These are phyloP conservation scores for Clitarchus hookeri DNA, from an alignment of 2,888 invertebrate genomes.

Conservation along the genomic window DNA sequence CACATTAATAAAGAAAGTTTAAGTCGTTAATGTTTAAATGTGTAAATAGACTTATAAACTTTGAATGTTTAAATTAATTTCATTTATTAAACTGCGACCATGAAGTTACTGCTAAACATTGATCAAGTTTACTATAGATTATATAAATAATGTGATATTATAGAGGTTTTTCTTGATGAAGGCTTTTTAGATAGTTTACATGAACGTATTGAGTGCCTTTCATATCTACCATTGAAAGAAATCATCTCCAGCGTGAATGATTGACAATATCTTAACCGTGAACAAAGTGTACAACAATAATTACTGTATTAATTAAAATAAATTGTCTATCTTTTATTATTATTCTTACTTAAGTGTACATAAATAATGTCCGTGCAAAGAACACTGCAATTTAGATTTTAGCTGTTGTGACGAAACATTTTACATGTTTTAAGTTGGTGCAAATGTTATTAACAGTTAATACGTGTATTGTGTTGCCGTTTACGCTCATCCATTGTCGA, in stretches of 20 bases:
- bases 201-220: constrained; percentile 40
- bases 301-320: constrained; percentile 20
- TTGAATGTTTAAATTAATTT: not conserved
- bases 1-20: not conserved
- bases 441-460: not conserved
- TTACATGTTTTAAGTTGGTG: not conserved
- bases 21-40: not conserved
- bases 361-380: not conserved
- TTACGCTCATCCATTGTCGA: not conserved
- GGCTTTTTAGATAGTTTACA: constrained; percentile 28
- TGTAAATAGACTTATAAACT: not conserved
- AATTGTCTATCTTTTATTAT: constrained; percentile 14
- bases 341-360: not conserved
- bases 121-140: not conserved
- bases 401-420: not conserved
- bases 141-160: not conserved
- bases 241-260: constrained; percentile 2
- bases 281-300: constrained; percentile 18
- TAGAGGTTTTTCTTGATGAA: constrained; percentile 25
- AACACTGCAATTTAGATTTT: constrained; percentile 1
- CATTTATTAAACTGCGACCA: not conserved
- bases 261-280: constrained; percentile 12
- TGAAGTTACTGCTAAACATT: not conserved
- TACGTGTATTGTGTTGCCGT: not conserved
- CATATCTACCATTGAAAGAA: constrained; percentile 24